Evolutionary conservation across 2,113 vertebrate species (phyloP).

Genomic region (Merops nubicus): DNA sequence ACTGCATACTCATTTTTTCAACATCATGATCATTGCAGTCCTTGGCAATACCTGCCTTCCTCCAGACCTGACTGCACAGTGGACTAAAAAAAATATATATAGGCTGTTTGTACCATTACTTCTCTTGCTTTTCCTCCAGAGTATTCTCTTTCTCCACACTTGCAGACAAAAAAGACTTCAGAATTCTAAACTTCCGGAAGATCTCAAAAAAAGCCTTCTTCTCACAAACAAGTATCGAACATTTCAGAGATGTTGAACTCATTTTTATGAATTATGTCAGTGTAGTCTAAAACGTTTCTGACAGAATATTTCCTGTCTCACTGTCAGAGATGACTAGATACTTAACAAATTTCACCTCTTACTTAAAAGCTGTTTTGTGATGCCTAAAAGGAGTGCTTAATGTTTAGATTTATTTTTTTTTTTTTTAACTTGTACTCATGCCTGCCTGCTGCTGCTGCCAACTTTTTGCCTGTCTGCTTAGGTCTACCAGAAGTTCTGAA

Average conservation of each 20-base stretch:
- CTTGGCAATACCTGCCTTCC: not conserved
- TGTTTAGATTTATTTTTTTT: not conserved
- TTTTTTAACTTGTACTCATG: not conserved
- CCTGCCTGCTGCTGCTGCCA: rapidly evolving
- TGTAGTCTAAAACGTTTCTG: not conserved
- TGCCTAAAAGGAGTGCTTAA: not conserved
- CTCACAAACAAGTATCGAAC: not conserved
- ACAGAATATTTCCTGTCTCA: not conserved
- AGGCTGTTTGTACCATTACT: not conserved
- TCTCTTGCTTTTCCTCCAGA: not conserved
- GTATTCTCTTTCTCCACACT: not conserved
- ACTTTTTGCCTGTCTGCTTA: not conserved
- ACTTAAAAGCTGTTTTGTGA: not conserved
- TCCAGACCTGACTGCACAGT: not conserved
- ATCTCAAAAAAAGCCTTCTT: not conserved
- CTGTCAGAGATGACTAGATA: not conserved
- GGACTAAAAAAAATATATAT: not conserved
- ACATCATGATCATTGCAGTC: not conserved
- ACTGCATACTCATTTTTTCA: not conserved
- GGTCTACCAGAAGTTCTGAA: not conserved
- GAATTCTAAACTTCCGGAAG: not conserved
- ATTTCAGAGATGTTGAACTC: not conserved
- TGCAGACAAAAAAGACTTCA: not conserved
- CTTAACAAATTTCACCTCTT: not conserved
- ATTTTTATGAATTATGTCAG: not conserved